phyloP scores from a whole-genome alignment of 2,888 invertebrate genomes.

The Cheilosia urbana region DNA sequence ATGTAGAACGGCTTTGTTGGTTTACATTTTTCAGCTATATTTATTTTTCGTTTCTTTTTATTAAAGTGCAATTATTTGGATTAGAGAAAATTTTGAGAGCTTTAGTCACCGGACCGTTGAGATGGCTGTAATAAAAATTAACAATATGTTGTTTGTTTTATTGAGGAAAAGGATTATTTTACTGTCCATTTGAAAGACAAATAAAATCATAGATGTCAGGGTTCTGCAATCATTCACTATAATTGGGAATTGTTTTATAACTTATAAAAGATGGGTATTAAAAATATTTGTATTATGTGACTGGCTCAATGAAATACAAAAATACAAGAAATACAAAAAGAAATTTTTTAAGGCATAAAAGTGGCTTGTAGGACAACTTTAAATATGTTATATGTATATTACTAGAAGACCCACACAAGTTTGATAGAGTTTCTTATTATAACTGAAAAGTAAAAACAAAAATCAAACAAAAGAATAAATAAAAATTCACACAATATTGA shows the following conservation, averaged over 20 bases:
- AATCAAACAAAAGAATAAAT: no score
- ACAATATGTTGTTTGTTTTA: conserved; percentile 44
- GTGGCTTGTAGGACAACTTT: no score
- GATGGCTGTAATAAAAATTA: conserved; percentile 82
- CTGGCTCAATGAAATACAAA: neutral
- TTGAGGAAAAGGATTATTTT: conserved; percentile 41
- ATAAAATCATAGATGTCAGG: conserved; percentile 29
- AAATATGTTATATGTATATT: no score
- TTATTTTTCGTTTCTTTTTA: conserved; percentile 41
- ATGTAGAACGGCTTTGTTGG: conserved; percentile 51
- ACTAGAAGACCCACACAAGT: neutral
- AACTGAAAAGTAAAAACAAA: no score
- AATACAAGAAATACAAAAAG: neutral
- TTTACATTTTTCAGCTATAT: conserved; percentile 65
- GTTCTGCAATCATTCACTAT: conserved; percentile 67
- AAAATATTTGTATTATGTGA: conserved; percentile 28
- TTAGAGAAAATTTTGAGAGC: conserved; percentile 73
- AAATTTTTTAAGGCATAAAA: neutral
- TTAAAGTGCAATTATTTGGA: conserved; percentile 66
- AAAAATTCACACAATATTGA: no score
- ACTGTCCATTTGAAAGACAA: conserved; percentile 10
- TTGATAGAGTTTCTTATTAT: neutral
- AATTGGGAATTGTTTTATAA: neutral
- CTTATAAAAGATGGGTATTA: neutral
- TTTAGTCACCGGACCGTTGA: conserved; percentile 84